Base-by-base conservation (phyloP, 1,140 invertebrate genomes). In the Trachymyrmex septentrionalis region DNA sequence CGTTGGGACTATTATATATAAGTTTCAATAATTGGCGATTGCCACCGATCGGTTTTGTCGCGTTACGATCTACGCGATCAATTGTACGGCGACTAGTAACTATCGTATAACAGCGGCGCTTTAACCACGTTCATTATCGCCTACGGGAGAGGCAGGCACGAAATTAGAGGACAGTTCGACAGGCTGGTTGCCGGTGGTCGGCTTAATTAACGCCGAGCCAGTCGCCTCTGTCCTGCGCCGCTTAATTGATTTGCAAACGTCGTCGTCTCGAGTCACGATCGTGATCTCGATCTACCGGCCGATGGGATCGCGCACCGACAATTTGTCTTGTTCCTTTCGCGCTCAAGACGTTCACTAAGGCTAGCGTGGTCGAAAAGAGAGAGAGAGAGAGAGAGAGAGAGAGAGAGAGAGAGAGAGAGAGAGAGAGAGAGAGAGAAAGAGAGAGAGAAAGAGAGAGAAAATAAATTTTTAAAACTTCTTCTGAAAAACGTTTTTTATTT, bases 221-320 rank as follows among this genome's bases (percentile, higher is more conserved):
- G 82, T 91, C 88, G 81, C 76, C 76, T 87, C 84, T 87, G 48
- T 27, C 57, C 30, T 38, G 55, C 21, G 53, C 48, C 59, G 86
- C 89, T 93, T 94, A 93, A 93, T 94, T 93, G 93, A 93, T 94
- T 93, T 93, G 92, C 82, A 92, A 91, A 93, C 90, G 90, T 86
- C 78, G 63, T 90, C 61, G 78, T 55, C 81, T 82, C 77, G 64
- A 27, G 82, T 91, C 91, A 88, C 86, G 90, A 92, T 91, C 90
- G 75, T 85, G 90, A 91, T 92, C 91, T 91, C 85, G 90, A 91
- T 92, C 90, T 86, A 59, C 48, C 64, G 72, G 71, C 63, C 81
- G 86, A 88, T 88, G 90, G 63, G 82, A 91, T 90, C 90, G 88
- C 75, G 90, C 72, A 84, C 87, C 90, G 89, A 90, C 89, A 88